Percentiles rank a stretch among this genome's conserved stretches.
Conservation (phyloP, 2,113 vertebrate species). For the Apaloderma vittatum region DNA sequence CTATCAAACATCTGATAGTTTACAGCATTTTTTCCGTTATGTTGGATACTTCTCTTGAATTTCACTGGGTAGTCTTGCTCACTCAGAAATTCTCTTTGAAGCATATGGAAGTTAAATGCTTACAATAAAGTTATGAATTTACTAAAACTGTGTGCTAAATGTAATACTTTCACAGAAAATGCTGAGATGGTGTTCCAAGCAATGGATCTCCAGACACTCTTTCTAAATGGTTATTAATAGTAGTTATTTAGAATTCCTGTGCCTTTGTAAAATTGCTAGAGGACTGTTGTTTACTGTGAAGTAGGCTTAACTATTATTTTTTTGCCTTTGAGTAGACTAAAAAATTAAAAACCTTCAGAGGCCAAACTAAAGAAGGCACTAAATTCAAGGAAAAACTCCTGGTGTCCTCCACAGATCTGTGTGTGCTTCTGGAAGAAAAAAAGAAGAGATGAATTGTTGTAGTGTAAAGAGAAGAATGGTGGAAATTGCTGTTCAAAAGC, state of each 20-base stretch:
- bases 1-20: background rate
- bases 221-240: background rate
- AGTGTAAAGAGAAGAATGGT: background rate
- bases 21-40: background rate
- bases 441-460: background rate
- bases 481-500: background rate
- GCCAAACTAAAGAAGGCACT: background rate
- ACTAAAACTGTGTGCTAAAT: background rate
- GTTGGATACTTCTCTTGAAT: background rate
- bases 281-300: background rate
- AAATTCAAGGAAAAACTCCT: background rate
- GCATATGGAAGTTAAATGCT: background rate
- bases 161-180: background rate
- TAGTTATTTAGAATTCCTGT: background rate
- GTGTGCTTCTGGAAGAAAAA: background rate
- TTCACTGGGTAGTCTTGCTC: background rate
- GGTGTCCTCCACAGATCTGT: background rate
- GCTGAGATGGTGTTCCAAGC: background rate
- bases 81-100: background rate
- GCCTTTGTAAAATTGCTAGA: background rate
- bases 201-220: background rate
- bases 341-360: background rate
- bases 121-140: background rate
- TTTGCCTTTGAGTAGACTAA: background rate
- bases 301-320: background rate